Base-by-base conservation (phyloP, 2,797 vertebrate species). In the Melanotaenia pygmaea region DNA sequence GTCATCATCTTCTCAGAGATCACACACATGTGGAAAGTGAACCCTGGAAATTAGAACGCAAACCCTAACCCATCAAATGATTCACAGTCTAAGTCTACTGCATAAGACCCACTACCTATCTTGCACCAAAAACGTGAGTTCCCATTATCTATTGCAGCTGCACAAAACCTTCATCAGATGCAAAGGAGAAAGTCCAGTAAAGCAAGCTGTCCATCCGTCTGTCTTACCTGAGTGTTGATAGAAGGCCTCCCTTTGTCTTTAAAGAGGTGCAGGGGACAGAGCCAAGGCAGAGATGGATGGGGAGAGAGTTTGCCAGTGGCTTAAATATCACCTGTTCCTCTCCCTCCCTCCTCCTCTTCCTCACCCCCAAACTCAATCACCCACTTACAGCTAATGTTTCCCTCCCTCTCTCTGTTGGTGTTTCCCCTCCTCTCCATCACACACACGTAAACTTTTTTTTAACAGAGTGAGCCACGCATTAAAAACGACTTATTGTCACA, bases 241-340 rank as follows among this genome's bases (percentile, higher is more conserved):
- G 86, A 92, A 85, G 81, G 82, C 84, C 84, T 93, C 79, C 22
- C 82, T 91, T 91, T 90, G 91, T 93, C 85, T 88, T 54, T 59
- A 86, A 87, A 89, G 87, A 79, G 82, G 70, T 86, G 86, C 81
- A 85, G 86, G 77, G 73, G 79, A 87, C 79, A 82, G 85, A 87
- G 91, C 80, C 88, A 89, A 90, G 80, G 81, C 83, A 78, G 81
- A 88, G 93, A 91, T 90, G 82, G 92, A 93, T 89, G 91, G 80
- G 81, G 90, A 91, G 89, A 92, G 88, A 92, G 90, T 85, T 75
- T 75, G 86, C 77, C 87, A 67, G 92, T 56, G 88, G 91, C 86
- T 95, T 95, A 95, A 95, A 94, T 95, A 95, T 93, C 92, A 93
- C 87, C 92, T 85, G 84, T 26, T 61, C 51, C 45, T 38, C 74